phyloP scores from a whole-genome alignment of 1,140 invertebrate genomes.

The Microvelia longipes region DNA sequence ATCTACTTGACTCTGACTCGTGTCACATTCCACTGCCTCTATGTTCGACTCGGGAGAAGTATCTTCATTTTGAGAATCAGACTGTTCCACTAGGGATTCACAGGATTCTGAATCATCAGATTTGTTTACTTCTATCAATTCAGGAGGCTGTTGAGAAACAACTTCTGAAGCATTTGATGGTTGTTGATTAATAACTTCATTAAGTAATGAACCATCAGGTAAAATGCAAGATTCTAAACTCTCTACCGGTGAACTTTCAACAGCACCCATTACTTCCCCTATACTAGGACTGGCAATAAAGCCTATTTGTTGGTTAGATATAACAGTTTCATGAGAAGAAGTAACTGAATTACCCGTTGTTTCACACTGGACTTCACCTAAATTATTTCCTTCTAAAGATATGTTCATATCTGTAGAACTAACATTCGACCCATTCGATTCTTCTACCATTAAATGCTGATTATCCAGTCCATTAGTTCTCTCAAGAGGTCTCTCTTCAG shows the following conservation, averaged over 20 bases:
- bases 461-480: not conserved
- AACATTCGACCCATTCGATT: not conserved
- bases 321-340: not conserved
- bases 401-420: not conserved
- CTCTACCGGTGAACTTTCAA: not conserved
- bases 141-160: not conserved
- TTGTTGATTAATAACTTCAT: not conserved
- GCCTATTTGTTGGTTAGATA: not conserved
- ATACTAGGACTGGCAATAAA: not conserved
- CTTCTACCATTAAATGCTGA: not conserved
- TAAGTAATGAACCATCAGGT: not conserved
- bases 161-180: not conserved
- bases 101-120: no score
- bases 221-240: not conserved
- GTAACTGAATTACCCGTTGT: not conserved
- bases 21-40: not conserved
- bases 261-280: not conserved
- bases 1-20: not conserved
- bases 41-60: not conserved
- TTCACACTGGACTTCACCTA: not conserved
- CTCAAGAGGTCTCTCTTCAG: not conserved
- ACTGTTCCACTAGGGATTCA: no score
- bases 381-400: not conserved
- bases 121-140: no score
- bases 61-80: no score